Conservation (phyloP, 2,797 vertebrate genomes). For the Mus caroli region DNA sequence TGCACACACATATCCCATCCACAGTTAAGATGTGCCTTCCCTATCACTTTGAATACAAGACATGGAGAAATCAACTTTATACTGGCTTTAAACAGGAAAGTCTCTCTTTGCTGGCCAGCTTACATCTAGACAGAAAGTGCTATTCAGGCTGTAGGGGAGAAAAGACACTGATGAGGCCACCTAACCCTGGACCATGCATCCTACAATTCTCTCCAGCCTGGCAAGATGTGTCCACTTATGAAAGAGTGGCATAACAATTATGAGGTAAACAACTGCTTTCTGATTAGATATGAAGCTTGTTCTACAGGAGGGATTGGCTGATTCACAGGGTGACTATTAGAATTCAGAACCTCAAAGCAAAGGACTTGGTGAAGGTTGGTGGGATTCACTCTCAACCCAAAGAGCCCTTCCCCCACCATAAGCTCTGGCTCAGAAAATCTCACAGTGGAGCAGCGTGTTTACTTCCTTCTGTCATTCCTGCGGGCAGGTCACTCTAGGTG, state of each 20-base stretch:
- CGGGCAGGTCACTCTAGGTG: not conserved
- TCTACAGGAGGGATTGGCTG: not conserved
- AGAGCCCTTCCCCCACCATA: not conserved
- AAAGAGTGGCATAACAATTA: not conserved
- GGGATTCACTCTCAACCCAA: not conserved
- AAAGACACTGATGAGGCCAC: not conserved
- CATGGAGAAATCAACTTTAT: not conserved
- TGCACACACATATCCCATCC: no score
- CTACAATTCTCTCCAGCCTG: not conserved
- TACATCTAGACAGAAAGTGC: not conserved
- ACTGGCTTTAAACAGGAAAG: not conserved
- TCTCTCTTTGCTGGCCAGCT: not conserved
- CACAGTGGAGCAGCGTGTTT: not conserved
- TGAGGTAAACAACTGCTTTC: not conserved
- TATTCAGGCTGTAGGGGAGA: not conserved
- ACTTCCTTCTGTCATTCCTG: not conserved
- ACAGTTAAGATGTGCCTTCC: not conserved
- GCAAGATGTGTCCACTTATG: no score
- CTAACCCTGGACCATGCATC: not conserved
- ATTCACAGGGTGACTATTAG: not conserved
- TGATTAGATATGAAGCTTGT: not conserved
- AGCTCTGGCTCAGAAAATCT: not conserved
- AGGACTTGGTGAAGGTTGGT: not conserved
- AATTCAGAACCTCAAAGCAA: not conserved
- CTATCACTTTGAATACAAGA: not conserved